A percentile compares a stretch with the other conserved stretches of the same genome.
phyloP scores from a whole-genome alignment of 2,888 invertebrate genomes.

The Tiliacea citrago region DNA sequence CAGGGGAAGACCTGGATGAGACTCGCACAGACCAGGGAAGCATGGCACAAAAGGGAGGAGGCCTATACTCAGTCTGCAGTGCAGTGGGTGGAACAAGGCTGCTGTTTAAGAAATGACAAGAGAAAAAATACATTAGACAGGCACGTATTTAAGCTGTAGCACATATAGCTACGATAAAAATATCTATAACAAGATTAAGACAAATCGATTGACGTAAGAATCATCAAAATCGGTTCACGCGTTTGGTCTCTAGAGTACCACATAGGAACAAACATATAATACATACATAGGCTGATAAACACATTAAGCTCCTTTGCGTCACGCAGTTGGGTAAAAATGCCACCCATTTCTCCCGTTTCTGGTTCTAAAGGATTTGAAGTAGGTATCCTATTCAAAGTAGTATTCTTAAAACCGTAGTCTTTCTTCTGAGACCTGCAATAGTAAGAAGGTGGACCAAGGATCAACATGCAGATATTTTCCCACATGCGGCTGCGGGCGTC shows the following conservation, averaged over 20 bases:
- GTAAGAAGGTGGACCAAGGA: not conserved
- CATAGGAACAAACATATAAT: too few species aligned
- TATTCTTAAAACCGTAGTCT: too few species aligned
- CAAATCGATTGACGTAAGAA: too few species aligned
- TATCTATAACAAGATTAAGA: too few species aligned
- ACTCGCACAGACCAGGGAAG: not conserved
- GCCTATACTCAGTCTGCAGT: not conserved
- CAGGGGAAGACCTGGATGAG: not conserved
- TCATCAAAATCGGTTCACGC: too few species aligned
- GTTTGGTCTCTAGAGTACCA: too few species aligned
- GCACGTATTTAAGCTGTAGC: not conserved
- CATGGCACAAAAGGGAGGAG: not conserved
- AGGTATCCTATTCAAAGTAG: constrained; percentile 5
- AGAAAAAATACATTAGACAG: not conserved
- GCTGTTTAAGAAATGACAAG: not conserved
- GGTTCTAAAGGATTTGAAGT: not conserved
- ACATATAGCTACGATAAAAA: not conserved
- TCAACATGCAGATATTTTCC: not conserved
- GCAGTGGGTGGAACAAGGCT: not conserved
- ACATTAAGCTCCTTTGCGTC: too few species aligned
- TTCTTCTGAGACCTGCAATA: not conserved
- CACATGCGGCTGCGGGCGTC: not conserved
- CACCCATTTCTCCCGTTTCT: not conserved
- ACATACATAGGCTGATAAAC: too few species aligned
- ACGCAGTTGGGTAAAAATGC: too few species aligned